Evolutionary conservation across 2,113 vertebrate genomes (phyloP), one percentile per base, ranked within the genome.

Genomic region (Pheucticus melanocephalus): DNA sequence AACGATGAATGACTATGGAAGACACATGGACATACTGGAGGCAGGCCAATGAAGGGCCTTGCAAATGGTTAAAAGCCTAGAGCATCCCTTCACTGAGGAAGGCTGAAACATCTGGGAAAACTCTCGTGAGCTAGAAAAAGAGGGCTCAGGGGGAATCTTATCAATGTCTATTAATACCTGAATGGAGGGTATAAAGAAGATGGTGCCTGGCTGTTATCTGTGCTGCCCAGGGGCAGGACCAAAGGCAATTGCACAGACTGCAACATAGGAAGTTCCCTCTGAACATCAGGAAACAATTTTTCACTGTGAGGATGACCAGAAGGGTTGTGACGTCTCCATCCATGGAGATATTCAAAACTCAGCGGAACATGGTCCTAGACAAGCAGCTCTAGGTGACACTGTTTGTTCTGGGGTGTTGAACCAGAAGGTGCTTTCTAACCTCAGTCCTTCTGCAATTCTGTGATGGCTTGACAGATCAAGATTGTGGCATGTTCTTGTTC

Each of bases 151-250:
- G 14, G 10, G 10, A 11, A 35, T 59, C 19, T 59, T 16, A 27
- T 69, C 21, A 27, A 5, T 48, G 7, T 68, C 5, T 72, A 16
- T 57, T 42, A 63, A 59, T 27, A 68, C 5, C 8, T 54, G 15
- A 59, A 57, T 1, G 4, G 35, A 68, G 4, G 6, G 7, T 0
- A 0, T 25, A 44, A 50, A 64, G 23, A 30, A 30, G 39, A 16
- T 22, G 23, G 19, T 87, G 22, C 37, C 16, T 48, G 59, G 4
- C 28, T 77, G 16, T 81, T 54, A 71, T 68, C 68, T 63, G 37
- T 53, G 57, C 5, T 44, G 19, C 16, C 25, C 10, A 7, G 27
- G 11, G 4, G 24, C 28, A 60, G 24, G 14, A 72, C 24, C 33
- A 72, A 59, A 81, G 45, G 19, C 25, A 37, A 2, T 8, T 11